Conservation (phyloP, 2,797 vertebrate species). For the Tokudaia muenninki region DNA sequence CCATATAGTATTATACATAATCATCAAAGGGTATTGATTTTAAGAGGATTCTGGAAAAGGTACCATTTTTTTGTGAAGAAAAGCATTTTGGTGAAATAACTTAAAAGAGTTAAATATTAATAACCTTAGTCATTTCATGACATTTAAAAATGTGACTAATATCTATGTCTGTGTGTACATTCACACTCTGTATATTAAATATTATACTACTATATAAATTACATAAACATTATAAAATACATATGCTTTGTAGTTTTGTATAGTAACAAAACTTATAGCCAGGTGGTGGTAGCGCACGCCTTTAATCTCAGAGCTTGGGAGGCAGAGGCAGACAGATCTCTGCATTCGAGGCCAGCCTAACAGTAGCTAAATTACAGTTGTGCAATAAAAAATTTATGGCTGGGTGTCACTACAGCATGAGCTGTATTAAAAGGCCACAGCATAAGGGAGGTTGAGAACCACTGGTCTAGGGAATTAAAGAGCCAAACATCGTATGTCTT, state of each 20-base stretch:
- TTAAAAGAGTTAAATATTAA: constrained; percentile 30
- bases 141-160: constrained; percentile 38
- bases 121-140: constrained; percentile 59
- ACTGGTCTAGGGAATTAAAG: neutral
- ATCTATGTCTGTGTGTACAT: neutral
- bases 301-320: neutral
- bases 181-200: neutral
- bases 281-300: neutral
- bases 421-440: neutral
- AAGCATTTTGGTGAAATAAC: constrained; percentile 3
- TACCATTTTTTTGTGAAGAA: constrained; percentile 36
- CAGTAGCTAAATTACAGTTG: neutral
- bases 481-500: constrained; percentile 14
- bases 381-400: neutral
- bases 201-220: neutral
- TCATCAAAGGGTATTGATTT: neutral
- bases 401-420: neutral
- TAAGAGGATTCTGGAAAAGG: neutral
- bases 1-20: neutral
- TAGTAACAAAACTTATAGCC: neutral
- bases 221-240: neutral
- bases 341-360: neutral
- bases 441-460: neutral
- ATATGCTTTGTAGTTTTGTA: constrained; percentile 17
- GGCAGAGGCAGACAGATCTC: neutral